Evolutionary conservation across 2,797 vertebrate genomes (phyloP).

Genomic region (Lophius americanus): DNA sequence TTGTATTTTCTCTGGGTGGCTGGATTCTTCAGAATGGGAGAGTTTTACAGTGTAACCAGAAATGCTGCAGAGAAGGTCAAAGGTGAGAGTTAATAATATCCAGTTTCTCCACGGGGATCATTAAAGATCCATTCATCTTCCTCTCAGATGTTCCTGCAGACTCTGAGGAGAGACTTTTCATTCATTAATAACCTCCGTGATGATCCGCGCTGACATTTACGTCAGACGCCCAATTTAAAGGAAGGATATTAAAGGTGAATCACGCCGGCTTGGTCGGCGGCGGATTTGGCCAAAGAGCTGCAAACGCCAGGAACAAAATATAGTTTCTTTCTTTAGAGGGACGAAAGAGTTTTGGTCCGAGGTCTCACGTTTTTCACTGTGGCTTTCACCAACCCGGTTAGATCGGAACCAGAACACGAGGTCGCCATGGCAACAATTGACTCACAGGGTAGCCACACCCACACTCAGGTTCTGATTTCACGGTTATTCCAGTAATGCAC

Average conservation of each 20-base stretch:
- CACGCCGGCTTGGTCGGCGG: not conserved
- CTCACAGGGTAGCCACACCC: too few relatives aligned
- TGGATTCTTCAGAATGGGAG: constrained; percentile 20
- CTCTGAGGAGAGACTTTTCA: constrained; percentile 30
- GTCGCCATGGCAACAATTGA: too few relatives aligned
- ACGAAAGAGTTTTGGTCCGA: not conserved
- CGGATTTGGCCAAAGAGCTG: not conserved
- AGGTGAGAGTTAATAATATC: constrained; percentile 53
- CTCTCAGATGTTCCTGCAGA: constrained; percentile 19
- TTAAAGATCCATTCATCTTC: constrained; percentile 55
- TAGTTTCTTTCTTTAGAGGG: not conserved
- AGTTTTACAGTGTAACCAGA: constrained; percentile 15
- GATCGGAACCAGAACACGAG: too few relatives aligned
- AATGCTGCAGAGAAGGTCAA: constrained; percentile 53
- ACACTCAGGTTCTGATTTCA: too few relatives aligned
- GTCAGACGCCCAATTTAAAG: constrained; percentile 7
- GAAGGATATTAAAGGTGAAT: not conserved
- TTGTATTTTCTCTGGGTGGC: constrained; percentile 13
- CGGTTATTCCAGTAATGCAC: too few relatives aligned
- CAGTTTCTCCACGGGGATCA: constrained; percentile 41
- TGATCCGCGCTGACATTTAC: constrained; percentile 60
- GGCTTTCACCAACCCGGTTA: too few relatives aligned
- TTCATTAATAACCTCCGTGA: constrained; percentile 42
- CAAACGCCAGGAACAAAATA: not conserved
- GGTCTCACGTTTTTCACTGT: too few relatives aligned